Evolutionary conservation across 2,113 vertebrate species (phyloP).

Genomic region (Mixornis gularis): DNA sequence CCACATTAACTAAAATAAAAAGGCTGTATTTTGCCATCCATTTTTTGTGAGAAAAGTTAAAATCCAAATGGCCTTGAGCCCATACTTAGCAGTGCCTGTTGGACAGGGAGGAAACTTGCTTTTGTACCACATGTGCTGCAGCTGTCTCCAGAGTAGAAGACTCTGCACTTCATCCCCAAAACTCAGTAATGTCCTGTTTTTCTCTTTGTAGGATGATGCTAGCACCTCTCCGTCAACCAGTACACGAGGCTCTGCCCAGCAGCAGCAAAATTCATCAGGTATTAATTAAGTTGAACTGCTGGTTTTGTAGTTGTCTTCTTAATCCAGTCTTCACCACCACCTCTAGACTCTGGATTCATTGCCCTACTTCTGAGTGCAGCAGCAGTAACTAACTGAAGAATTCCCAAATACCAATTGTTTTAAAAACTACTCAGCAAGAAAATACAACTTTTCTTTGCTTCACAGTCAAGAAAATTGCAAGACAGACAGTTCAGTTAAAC

Average conservation of each 20-base stretch:
- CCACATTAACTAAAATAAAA: neutral
- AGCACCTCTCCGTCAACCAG: conserved; percentile 83
- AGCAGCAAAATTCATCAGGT: conserved; percentile 90
- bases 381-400: neutral
- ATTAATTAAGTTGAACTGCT: neutral
- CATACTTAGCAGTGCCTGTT: neutral
- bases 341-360: neutral
- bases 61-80: neutral
- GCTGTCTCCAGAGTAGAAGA: neutral
- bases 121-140: neutral
- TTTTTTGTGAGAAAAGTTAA: neutral
- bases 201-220: conserved; percentile 82
- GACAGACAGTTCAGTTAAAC: neutral
- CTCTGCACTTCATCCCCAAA: neutral
- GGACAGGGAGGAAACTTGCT: neutral
- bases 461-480: neutral
- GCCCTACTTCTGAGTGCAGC: neutral
- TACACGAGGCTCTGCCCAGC: conserved; percentile 80
- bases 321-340: neutral
- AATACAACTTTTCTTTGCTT: neutral
- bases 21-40: neutral
- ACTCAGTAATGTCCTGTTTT: neutral
- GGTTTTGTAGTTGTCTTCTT: neutral
- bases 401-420: neutral
- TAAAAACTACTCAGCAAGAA: neutral